Evolutionary conservation across 2,888 invertebrate genomes (phyloP).

Genomic region (Pelosia muscerda): DNA sequence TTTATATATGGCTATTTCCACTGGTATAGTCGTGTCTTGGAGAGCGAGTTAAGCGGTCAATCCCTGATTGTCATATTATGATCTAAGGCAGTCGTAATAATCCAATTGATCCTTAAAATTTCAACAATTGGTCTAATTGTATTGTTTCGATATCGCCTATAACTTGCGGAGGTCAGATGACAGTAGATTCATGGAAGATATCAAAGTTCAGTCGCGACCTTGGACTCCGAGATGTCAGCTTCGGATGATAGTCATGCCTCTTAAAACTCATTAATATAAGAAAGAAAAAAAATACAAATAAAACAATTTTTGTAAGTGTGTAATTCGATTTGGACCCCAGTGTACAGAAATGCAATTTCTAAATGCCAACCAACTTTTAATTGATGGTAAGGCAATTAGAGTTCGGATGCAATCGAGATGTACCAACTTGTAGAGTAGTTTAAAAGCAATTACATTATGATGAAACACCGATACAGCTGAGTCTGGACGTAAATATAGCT

Average conservation of each 20-base stretch:
- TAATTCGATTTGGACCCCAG: constrained; percentile 18
- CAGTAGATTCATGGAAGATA: too few species aligned
- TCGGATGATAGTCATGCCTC: background rate
- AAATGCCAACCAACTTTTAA: constrained; percentile 48
- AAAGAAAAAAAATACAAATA: background rate
- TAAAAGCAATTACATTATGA: constrained; percentile 33
- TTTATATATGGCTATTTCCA: too few species aligned
- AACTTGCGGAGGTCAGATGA: too few species aligned
- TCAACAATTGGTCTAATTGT: too few species aligned
- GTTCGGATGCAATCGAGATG: constrained; percentile 38
- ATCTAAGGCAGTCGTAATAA: too few species aligned
- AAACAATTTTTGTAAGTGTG: background rate
- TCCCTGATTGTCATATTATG: too few species aligned
- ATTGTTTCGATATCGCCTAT: too few species aligned
- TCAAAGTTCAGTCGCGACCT: too few species aligned
- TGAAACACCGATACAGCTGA: constrained; percentile 18
- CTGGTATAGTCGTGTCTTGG: too few species aligned
- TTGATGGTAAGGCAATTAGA: constrained; percentile 46
- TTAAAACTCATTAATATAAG: background rate
- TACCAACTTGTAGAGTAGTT: constrained; percentile 14
- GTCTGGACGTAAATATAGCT: background rate
- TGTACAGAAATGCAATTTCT: constrained; percentile 44
- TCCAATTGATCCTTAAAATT: too few species aligned
- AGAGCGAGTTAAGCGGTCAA: too few species aligned
- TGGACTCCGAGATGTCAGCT: too few species aligned